Percentiles rank a stretch among this genome's conserved stretches.
These are phyloP conservation scores for Engraulis encrasicolus DNA, from an alignment of 2,113 vertebrate species.

Conservation along the genomic window DNA sequence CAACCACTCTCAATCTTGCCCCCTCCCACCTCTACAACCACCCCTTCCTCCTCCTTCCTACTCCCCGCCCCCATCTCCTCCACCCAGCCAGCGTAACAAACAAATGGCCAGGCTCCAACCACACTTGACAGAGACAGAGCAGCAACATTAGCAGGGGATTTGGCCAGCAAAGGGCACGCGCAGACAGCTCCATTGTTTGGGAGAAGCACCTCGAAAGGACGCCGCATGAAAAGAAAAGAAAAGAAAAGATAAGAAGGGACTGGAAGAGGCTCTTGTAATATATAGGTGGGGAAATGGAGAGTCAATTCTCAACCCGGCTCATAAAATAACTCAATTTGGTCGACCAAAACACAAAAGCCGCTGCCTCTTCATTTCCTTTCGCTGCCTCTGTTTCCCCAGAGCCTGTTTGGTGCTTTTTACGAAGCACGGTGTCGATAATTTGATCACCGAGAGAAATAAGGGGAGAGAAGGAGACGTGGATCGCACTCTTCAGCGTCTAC, in stretches of 20 bases:
- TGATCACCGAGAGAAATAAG: neutral
- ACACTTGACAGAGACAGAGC: slow-evolving; percentile 10
- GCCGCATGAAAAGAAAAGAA: neutral
- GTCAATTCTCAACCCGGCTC: neutral
- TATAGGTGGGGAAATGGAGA: neutral
- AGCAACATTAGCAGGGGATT: neutral
- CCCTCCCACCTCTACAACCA: neutral
- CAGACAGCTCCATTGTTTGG: slow-evolving; percentile 12
- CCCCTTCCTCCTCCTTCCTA: neutral
- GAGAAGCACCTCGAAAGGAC: slow-evolving; percentile 13
- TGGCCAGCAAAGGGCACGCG: neutral
- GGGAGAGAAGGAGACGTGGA: no score
- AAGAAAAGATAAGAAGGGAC: no score
- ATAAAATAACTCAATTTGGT: neutral
- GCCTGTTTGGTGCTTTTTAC: neutral
- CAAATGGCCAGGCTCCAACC: neutral
- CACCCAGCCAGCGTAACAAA: neutral
- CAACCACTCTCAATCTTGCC: neutral
- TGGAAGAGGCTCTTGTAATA: neutral
- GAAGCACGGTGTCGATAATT: neutral
- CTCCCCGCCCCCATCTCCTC: no score
- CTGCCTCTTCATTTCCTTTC: neutral
- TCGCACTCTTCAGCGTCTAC: no score
- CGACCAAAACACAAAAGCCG: neutral
- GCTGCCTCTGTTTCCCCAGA: neutral